Base-by-base conservation (phyloP, 2,797 vertebrate species). In the Cetoscarus ocellatus region DNA sequence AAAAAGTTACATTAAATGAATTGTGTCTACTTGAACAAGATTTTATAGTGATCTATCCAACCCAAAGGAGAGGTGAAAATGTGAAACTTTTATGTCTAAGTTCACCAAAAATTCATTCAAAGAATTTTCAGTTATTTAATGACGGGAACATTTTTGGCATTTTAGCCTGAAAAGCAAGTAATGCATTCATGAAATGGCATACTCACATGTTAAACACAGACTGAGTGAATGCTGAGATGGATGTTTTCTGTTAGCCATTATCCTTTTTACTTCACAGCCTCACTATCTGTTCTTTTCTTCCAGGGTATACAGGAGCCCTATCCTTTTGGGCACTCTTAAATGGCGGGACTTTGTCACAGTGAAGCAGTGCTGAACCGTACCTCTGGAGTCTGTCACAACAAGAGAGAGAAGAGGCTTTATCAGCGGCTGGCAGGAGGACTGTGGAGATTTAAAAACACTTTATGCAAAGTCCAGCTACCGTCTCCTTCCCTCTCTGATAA, bases 231-330 rank as follows among this genome's bases (percentile, higher is more conserved):
- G 8, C 35, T 13, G 10, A 36, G 53, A 2, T 36, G 5, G 5
- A 11, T 42, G 12, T 43, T 55, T 10, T 36, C 5, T 15, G 38
- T 55, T n/a, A 54, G 35, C 35, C 8, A 11, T 10, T 10, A 15
- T 38, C 35, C 34, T 15, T 5, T 27, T 36, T 7, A 27, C n/a
- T 40, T n/a, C n/a, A 5, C 61, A 40, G 8, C 44, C 6, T 8
- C 11, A 2, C 27, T 40, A 1, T 65, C 2, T 67, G 36, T 67
- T 19, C 52, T 80, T 80, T 64, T 60, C 14, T 94, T 92, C 15
- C 95, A 99, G 97, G 96, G 97, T 95, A 96, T 97, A 95, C 96
- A 98, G 79, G 98, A 97, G 94, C 96, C 97, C 92, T 98, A 95
- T 93, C 96, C 96, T 86, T 99, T 98, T 88, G 97, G 97, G 94